These are phyloP conservation scores for Philhelius pedissequus DNA, from an alignment of 2,888 invertebrate genomes.

Conservation along the genomic window DNA sequence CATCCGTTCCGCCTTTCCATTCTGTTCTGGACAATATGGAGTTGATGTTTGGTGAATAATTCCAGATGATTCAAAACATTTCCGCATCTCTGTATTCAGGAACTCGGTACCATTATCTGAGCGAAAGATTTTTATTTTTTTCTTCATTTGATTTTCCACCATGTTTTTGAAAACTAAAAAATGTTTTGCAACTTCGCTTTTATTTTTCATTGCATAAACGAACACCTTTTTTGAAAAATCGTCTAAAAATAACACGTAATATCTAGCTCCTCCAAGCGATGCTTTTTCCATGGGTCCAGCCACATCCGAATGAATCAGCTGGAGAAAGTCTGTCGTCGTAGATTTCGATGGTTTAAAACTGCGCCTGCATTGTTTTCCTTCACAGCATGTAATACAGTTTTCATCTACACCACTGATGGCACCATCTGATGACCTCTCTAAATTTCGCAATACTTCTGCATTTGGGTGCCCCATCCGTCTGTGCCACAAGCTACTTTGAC, in stretches of 20 bases:
- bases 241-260: not conserved
- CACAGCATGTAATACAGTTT: too few relatives aligned
- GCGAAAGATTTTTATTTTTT: conserved; percentile 9
- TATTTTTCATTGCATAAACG: not conserved
- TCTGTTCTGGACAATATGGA: not conserved
- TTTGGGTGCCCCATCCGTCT: too few relatives aligned
- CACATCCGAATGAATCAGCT: too few relatives aligned
- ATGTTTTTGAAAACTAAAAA: conserved; percentile 12
- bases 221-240: conserved; percentile 12
- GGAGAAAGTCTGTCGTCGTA: too few relatives aligned
- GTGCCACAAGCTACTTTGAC: too few relatives aligned
- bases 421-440: too few relatives aligned
- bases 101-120: conserved; percentile 19
- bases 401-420: too few relatives aligned
- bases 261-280: too few relatives aligned
- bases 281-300: not conserved
- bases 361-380: too few relatives aligned
- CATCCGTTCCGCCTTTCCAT: conserved; percentile 11
- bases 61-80: not conserved
- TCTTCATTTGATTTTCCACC: conserved; percentile 4
- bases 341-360: too few relatives aligned
- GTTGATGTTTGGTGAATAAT: conserved; percentile 4
- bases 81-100: not conserved
- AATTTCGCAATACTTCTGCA: too few relatives aligned
- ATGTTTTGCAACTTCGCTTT: not conserved